phyloP scores from a whole-genome alignment of 2,113 vertebrate genomes.

The Hippocampus zosterae region DNA sequence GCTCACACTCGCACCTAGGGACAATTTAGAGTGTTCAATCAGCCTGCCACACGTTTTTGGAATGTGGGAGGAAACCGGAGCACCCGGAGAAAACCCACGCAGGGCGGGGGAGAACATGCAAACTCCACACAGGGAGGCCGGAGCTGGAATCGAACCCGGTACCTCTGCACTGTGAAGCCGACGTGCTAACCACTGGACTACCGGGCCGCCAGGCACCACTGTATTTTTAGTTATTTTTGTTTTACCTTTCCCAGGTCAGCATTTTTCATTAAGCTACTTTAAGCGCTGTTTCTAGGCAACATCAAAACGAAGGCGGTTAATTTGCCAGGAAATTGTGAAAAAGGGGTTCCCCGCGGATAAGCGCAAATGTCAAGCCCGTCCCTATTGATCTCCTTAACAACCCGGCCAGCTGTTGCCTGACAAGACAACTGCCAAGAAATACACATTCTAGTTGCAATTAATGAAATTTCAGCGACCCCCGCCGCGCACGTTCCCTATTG shows the following conservation, averaged over 20 bases:
- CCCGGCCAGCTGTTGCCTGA: conserved; percentile 30
- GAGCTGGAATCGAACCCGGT: too few relatives aligned
- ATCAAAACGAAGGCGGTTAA: conserved; percentile 9
- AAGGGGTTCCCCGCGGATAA: conserved; percentile 6
- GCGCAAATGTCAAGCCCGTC: conserved; percentile 5
- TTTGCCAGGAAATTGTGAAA: conserved; percentile 26
- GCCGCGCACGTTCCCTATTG: not conserved
- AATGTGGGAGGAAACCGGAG: too few relatives aligned
- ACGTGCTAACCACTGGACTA: too few relatives aligned
- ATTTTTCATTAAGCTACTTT: conserved; percentile 12
- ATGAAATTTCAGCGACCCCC: conserved; percentile 3
- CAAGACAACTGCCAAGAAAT: conserved; percentile 4
- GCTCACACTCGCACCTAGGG: too few relatives aligned
- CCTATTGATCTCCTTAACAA: conserved; percentile 28
- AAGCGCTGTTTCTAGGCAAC: conserved; percentile 18
- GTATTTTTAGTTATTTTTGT: not conserved
- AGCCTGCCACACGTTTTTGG: too few relatives aligned
- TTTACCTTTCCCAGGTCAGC: not conserved
- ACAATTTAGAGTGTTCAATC: too few relatives aligned
- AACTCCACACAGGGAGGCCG: too few relatives aligned
- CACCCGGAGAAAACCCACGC: too few relatives aligned
- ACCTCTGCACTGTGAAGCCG: too few relatives aligned
- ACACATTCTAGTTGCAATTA: not conserved
- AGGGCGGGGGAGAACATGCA: too few relatives aligned
- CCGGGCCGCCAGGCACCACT: too few relatives aligned